Conservation (phyloP, 37 sponge, comb jelly and placozoan genomes). For the Petrosia ficiformis region DNA sequence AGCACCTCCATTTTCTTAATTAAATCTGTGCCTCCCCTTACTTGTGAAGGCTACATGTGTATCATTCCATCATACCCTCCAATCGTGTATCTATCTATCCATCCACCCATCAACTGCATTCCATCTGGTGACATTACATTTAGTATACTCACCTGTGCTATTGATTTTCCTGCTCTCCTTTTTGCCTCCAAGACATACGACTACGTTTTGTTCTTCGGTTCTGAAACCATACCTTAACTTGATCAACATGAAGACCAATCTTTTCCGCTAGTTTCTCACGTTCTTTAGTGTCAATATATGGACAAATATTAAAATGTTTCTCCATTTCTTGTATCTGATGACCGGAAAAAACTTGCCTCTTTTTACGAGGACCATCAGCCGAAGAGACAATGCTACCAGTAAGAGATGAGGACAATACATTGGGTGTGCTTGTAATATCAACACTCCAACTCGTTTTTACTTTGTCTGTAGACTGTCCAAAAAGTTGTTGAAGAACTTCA, state of each 20-base stretch:
- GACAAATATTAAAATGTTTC: neutral
- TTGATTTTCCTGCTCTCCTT: too few species aligned
- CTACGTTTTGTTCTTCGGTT: conserved; percentile 17
- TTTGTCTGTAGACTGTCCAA: neutral
- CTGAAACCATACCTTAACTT: conserved; percentile 37
- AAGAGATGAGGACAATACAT: neutral
- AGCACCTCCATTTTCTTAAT: too few species aligned
- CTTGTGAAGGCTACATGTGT: too few species aligned
- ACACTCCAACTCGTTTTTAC: neutral
- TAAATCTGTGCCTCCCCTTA: too few species aligned
- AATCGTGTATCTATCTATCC: too few species aligned
- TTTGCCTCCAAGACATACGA: conserved; percentile 1
- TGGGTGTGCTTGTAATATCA: neutral
- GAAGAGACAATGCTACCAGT: neutral
- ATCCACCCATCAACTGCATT: too few species aligned
- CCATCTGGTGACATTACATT: too few species aligned
- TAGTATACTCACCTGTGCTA: too few species aligned
- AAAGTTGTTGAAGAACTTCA: neutral
- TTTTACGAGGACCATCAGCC: neutral
- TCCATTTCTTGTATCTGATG: neutral
- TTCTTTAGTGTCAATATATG: neutral
- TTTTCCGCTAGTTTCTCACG: conserved; percentile 1
- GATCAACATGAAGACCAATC: conserved; percentile 2
- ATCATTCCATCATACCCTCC: too few species aligned
- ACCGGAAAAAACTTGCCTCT: conserved; percentile 8